Evolutionary conservation across 2,113 vertebrate species (phyloP).

Genomic region (Hyperoodon ampullatus): DNA sequence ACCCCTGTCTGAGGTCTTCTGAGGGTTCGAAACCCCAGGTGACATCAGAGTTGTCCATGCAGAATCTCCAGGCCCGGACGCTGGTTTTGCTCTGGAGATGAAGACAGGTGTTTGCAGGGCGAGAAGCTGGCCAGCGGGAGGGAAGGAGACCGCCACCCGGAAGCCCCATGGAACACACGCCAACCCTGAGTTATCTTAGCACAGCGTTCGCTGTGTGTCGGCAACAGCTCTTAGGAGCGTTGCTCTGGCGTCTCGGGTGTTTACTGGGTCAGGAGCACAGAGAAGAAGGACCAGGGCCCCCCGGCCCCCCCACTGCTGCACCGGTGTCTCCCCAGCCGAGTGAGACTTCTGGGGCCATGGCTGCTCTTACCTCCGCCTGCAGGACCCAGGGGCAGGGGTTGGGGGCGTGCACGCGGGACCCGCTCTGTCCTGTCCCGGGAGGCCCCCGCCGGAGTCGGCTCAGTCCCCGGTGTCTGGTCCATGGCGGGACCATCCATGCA

Average conservation of each 20-base stretch:
- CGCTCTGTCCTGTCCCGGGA: fast-evolving
- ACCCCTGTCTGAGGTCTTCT: no score
- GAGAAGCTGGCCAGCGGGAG: no score
- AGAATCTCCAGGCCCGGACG: neutral
- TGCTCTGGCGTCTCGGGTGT: neutral
- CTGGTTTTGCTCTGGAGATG: neutral
- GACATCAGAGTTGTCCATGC: neutral
- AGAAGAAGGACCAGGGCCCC: neutral
- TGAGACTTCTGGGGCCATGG: no score
- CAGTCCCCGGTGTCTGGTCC: neutral
- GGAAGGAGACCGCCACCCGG: no score
- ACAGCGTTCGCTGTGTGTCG: fast-evolving
- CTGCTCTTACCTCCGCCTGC: neutral
- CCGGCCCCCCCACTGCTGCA: neutral
- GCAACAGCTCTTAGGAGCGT: neutral
- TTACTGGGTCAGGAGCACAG: neutral
- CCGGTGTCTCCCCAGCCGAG: neutral
- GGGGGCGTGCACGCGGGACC: no score
- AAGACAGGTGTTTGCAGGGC: neutral
- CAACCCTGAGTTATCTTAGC: neutral
- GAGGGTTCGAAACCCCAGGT: no score
- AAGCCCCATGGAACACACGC: neutral
- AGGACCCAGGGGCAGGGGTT: neutral
- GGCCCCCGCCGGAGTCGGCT: neutral
- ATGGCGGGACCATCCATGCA: fast-evolving